Conservation (phyloP, 2,113 vertebrate species). For the Pristiophorus japonicus region DNA sequence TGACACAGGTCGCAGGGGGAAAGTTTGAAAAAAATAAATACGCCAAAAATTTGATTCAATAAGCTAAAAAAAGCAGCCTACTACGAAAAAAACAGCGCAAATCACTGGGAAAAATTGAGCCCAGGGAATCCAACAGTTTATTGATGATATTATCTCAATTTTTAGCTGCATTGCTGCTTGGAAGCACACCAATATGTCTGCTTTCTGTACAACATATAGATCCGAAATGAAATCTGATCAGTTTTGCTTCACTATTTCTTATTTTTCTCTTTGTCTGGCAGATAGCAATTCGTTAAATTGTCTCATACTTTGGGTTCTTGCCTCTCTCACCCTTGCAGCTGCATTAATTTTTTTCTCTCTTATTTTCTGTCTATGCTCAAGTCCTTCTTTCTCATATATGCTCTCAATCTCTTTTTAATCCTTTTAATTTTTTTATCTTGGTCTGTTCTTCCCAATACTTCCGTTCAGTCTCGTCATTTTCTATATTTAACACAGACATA, state of each 20-base stretch:
- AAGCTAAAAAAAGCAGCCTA: too few species aligned
- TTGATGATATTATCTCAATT: too few species aligned
- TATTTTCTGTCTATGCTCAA: neutral
- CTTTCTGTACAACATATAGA: neutral
- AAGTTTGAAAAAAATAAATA: too few species aligned
- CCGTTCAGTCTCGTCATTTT: neutral
- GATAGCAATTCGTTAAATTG: neutral
- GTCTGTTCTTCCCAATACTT: neutral
- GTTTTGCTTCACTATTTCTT: neutral
- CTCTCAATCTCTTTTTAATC: neutral
- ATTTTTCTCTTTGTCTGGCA: neutral
- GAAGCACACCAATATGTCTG: too few species aligned
- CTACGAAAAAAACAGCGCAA: too few species aligned
- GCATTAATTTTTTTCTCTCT: neutral
- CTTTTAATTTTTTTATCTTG: neutral
- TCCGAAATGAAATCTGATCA: neutral
- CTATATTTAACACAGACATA: neutral
- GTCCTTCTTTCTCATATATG: neutral
- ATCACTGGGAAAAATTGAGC: too few species aligned
- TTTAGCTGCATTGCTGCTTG: too few species aligned
- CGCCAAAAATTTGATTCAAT: too few species aligned
- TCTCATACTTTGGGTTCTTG: neutral
- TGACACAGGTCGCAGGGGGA: too few species aligned
- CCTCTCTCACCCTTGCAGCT: neutral
- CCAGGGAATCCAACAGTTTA: too few species aligned